A percentile compares a stretch with the other conserved stretches of the same genome.
Conservation (phyloP, 2,888 invertebrate genomes). For the Euzetes globulus region DNA sequence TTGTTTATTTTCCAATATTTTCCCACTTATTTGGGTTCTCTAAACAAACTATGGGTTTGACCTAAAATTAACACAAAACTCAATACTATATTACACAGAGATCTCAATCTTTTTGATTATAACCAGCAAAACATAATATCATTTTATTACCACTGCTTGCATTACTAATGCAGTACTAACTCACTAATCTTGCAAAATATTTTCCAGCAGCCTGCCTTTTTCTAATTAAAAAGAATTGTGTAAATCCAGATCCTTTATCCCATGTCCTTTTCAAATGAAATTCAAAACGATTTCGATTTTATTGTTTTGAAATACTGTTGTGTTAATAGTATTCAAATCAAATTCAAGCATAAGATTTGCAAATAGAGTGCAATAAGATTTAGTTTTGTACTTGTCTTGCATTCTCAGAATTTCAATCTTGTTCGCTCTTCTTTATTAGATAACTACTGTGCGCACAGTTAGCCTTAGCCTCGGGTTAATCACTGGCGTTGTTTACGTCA, state of each 20-base stretch:
- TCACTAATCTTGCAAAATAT: not conserved
- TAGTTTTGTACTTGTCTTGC: not conserved
- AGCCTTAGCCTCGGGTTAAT: constrained; percentile 13
- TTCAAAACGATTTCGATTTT: not conserved
- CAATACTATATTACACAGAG: not conserved
- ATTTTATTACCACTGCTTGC: not conserved
- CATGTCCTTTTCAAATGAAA: not conserved
- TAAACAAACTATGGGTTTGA: not conserved
- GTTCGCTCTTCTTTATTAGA: not conserved
- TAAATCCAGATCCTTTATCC: no score
- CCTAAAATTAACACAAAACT: not conserved
- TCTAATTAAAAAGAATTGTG: no score
- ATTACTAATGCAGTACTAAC: not conserved
- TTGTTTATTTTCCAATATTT: not conserved
- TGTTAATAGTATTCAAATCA: no score
- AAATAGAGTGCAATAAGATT: not conserved
- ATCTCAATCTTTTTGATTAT: not conserved
- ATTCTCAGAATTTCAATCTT: not conserved
- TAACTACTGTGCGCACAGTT: not conserved
- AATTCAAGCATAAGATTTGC: not conserved
- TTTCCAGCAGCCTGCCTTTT: no score
- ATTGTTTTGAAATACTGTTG: not conserved
- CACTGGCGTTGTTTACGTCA: constrained; percentile 10
- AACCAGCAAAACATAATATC: not conserved
- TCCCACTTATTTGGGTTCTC: not conserved